phyloP scores from a whole-genome alignment of 2,888 invertebrate genomes.

The Himalopsyche japonica region DNA sequence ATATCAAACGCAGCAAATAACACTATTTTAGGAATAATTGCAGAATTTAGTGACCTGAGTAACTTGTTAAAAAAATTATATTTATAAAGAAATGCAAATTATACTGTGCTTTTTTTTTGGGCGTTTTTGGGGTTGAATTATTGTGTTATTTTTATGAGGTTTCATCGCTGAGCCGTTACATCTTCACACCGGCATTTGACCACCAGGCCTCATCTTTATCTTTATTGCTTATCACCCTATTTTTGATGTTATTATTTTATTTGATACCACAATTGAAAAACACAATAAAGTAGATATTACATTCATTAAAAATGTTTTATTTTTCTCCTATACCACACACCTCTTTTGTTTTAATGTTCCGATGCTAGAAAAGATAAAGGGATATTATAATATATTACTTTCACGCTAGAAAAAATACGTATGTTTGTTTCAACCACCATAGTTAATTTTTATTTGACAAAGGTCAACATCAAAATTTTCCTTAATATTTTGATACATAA shows the following conservation, averaged over 20 bases:
- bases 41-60: no score
- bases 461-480: no score
- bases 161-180: neutral
- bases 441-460: neutral
- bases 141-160: neutral
- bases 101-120: no score
- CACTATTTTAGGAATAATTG: no score
- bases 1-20: no score
- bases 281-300: neutral
- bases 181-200: neutral
- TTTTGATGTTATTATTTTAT: neutral
- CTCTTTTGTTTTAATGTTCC: neutral
- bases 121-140: neutral
- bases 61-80: no score
- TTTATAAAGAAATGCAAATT: no score
- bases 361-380: neutral
- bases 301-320: neutral
- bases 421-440: neutral
- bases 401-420: neutral
- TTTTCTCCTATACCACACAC: neutral
- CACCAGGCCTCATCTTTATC: neutral
- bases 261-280: neutral
- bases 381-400: neutral
- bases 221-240: neutral
- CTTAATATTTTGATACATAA: no score